Percentiles rank a stretch among this genome's conserved stretches.
Conservation (phyloP, 1,140 invertebrate species). For the Lasaia peninsularis region DNA sequence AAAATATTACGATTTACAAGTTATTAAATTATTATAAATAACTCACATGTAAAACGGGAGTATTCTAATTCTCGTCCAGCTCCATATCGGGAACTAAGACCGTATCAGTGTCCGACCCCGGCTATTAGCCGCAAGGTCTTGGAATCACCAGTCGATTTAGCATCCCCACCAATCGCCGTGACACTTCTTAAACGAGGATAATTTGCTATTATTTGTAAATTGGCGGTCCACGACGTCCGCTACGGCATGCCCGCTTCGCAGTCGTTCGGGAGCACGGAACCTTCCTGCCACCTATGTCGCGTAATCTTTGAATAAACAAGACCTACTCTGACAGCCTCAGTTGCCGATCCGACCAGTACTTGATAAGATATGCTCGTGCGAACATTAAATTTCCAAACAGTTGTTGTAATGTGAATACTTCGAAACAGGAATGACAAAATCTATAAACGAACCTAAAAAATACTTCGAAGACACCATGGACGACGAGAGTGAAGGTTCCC, state of each 20-base stretch:
- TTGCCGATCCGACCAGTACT: slow-evolving; percentile 54
- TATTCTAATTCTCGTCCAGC: slow-evolving; percentile 46
- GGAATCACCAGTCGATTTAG: slow-evolving; percentile 70
- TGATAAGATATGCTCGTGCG: slow-evolving; percentile 64
- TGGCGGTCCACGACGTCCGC: slow-evolving; percentile 65
- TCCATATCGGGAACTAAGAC: slow-evolving; percentile 52
- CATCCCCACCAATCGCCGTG: slow-evolving; percentile 73
- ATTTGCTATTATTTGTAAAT: slow-evolving; percentile 77
- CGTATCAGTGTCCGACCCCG: slow-evolving; percentile 44
- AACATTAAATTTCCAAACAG: slow-evolving; percentile 36
- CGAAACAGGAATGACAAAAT: slow-evolving; percentile 46
- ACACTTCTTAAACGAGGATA: slow-evolving; percentile 76
- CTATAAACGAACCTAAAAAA: slow-evolving; percentile 58
- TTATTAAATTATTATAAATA: background rate
- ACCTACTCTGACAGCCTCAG: slow-evolving; percentile 30
- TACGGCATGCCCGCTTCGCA: slow-evolving; percentile 44
- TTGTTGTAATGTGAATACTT: slow-evolving; percentile 51
- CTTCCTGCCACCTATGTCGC: slow-evolving; percentile 42
- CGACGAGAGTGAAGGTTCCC: slow-evolving; percentile 48
- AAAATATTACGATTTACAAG: background rate
- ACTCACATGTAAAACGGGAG: slow-evolving; percentile 1
- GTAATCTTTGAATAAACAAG: slow-evolving; percentile 62
- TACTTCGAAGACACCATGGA: slow-evolving; percentile 61
- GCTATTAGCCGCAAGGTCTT: slow-evolving; percentile 71
- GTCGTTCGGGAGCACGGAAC: slow-evolving; percentile 64